phyloP scores from a whole-genome alignment of 2,113 vertebrate species.

The Sigmodon hispidus region DNA sequence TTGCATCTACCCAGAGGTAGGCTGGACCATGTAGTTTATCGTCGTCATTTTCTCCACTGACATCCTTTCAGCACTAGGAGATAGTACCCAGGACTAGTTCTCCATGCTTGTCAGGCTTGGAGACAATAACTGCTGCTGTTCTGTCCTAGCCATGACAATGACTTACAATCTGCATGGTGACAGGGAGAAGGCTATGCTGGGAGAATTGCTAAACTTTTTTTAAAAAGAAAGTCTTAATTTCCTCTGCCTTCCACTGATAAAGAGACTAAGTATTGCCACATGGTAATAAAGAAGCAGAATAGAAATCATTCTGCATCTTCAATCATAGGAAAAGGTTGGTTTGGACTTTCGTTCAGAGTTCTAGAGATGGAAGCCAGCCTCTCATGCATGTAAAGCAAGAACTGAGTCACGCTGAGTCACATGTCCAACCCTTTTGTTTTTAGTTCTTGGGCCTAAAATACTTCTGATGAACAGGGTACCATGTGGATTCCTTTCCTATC shows the following conservation, averaged over 20 bases:
- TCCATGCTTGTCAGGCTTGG: background rate
- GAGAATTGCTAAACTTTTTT: background rate
- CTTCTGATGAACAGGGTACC: background rate
- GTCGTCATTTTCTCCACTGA: background rate
- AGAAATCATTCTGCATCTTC: background rate
- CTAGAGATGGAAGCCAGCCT: background rate
- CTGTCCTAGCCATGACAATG: background rate
- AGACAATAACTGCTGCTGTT: background rate
- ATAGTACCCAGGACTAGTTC: too few relatives aligned
- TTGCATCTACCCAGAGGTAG: background rate
- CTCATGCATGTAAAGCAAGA: background rate
- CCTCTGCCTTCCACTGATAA: background rate
- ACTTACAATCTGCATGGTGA: background rate
- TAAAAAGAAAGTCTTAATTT: too few relatives aligned
- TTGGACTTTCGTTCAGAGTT: background rate
- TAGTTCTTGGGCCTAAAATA: background rate
- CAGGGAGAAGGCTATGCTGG: background rate
- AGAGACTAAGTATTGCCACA: background rate
- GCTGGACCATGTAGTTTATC: background rate
- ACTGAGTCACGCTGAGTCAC: background rate
- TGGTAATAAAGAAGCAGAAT: background rate
- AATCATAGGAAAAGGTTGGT: background rate
- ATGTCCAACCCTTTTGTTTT: background rate
- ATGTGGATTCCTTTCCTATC: background rate
- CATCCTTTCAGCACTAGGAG: background rate